phyloP scores from a whole-genome alignment of 2,113 vertebrate species.

The Cheilinus undulatus region DNA sequence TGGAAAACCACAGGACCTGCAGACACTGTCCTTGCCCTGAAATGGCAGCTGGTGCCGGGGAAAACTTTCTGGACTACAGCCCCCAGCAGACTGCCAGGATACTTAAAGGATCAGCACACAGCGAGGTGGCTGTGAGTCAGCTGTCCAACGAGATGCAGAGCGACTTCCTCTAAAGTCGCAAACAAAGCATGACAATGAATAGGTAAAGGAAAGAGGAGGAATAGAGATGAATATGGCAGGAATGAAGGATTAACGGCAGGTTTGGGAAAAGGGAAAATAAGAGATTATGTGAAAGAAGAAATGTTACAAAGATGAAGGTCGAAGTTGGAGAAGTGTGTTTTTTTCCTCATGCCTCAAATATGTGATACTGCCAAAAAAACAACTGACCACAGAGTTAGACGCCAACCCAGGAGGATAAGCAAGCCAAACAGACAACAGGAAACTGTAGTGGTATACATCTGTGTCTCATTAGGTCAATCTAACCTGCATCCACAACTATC shows the following conservation, averaged over 20 bases:
- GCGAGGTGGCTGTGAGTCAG: constrained; percentile 80
- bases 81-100: constrained; percentile 76
- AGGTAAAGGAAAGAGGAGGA: not conserved
- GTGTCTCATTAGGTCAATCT: constrained; percentile 39
- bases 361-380: constrained; percentile 54
- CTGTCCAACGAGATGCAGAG: constrained; percentile 82
- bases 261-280: constrained; percentile 16
- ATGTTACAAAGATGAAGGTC: not conserved
- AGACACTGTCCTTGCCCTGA: constrained; percentile 75
- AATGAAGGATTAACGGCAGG: not conserved
- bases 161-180: constrained; percentile 77
- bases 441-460: constrained; percentile 25
- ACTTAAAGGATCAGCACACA: constrained; percentile 68
- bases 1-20: constrained; percentile 74
- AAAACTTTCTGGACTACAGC: constrained; percentile 50
- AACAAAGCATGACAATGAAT: not conserved
- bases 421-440: constrained; percentile 41
- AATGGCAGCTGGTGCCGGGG: constrained; percentile 4
- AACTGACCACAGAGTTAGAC: constrained; percentile 5
- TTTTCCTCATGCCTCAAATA: constrained; percentile 70
- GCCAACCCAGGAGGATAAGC: constrained; percentile 23
- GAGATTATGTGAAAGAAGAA: not conserved
- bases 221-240: not conserved
- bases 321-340: constrained; percentile 1
- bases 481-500: constrained; percentile 16